Percentiles rank a stretch among this genome's conserved stretches.
Conservation (phyloP, 1,140 invertebrate species). For the Gerris buenoi region DNA sequence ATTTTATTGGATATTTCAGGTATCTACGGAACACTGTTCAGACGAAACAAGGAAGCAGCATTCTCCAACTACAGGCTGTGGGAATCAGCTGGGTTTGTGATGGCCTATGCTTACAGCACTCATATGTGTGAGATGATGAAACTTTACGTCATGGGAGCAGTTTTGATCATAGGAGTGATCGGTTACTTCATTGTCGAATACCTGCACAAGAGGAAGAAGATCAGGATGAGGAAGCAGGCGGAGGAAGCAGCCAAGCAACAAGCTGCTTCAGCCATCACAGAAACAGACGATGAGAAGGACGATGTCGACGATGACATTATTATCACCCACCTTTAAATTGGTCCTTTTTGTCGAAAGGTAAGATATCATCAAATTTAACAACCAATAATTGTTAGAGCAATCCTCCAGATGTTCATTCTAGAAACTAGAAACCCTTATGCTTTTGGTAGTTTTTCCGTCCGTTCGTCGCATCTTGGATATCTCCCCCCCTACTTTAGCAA, state of each 20-base stretch:
- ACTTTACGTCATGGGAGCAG: conserved; percentile 69
- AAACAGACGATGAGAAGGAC: conserved; percentile 66
- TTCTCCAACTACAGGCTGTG: conserved; percentile 92
- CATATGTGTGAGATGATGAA: conserved; percentile 78
- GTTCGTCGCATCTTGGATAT: too few species aligned
- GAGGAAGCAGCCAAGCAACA: conserved; percentile 44
- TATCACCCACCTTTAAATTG: conserved; percentile 55
- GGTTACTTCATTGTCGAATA: conserved; percentile 74
- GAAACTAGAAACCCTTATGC: too few species aligned
- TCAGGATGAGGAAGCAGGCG: conserved; percentile 43
- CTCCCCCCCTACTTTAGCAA: too few species aligned
- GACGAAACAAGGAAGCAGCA: conserved; percentile 83
- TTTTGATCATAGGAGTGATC: conserved; percentile 58
- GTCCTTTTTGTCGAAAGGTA: background rate
- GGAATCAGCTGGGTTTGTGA: conserved; percentile 83
- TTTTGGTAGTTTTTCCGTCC: too few species aligned
- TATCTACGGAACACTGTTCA: conserved; percentile 80
- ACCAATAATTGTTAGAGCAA: too few species aligned
- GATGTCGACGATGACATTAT: conserved; percentile 73
- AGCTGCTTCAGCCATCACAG: conserved; percentile 42
- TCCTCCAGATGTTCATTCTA: too few species aligned
- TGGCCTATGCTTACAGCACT: conserved; percentile 78
- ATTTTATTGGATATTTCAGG: too few species aligned
- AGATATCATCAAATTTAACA: too few species aligned
- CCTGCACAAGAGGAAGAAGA: conserved; percentile 55